A percentile compares a stretch with the other conserved stretches of the same genome.
phyloP scores from a whole-genome alignment of 2,797 vertebrate genomes.

The Hyperoplus lanceolatus region DNA sequence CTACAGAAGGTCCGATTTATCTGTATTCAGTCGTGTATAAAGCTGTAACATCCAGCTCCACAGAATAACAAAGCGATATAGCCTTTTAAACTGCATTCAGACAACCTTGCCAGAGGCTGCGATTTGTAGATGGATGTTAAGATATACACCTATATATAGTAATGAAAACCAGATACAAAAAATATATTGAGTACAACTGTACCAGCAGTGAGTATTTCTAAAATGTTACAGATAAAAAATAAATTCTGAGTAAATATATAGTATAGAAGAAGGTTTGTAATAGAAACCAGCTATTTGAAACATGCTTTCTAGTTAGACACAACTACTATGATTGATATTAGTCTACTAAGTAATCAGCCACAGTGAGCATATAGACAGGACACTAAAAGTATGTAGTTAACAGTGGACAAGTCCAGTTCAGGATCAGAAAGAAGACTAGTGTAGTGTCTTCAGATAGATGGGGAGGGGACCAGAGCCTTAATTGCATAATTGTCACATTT shows the following conservation, averaged over 20 bases:
- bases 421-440: conserved; percentile 81
- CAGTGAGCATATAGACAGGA: conserved; percentile 81
- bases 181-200: conserved; percentile 95
- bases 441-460: conserved; percentile 74
- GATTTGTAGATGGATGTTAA: conserved; percentile 81
- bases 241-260: conserved; percentile 91
- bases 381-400: conserved; percentile 63
- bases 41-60: conserved; percentile 81
- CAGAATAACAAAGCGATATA: conserved; percentile 66
- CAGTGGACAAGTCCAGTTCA: conserved; percentile 86
- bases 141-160: conserved; percentile 81
- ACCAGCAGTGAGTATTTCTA: conserved; percentile 98
- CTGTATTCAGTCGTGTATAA: conserved; percentile 76
- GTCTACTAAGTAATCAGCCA: conserved; percentile 78
- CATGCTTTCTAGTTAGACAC: conserved; percentile 83
- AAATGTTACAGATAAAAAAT: conserved; percentile 93
- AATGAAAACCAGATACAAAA: conserved; percentile 83
- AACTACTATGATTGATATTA: conserved; percentile 70
- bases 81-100: conserved; percentile 74
- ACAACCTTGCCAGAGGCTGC: conserved; percentile 91
- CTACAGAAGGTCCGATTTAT: conserved; percentile 70
- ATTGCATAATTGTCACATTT: conserved; percentile 80
- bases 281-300: conserved; percentile 99
- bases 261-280: conserved; percentile 92
- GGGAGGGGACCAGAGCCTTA: conserved; percentile 79